Percentiles rank a stretch among this genome's conserved stretches.
phyloP scores from a whole-genome alignment of 2,113 vertebrate species.

The Heterotilapia buettikoferi region DNA sequence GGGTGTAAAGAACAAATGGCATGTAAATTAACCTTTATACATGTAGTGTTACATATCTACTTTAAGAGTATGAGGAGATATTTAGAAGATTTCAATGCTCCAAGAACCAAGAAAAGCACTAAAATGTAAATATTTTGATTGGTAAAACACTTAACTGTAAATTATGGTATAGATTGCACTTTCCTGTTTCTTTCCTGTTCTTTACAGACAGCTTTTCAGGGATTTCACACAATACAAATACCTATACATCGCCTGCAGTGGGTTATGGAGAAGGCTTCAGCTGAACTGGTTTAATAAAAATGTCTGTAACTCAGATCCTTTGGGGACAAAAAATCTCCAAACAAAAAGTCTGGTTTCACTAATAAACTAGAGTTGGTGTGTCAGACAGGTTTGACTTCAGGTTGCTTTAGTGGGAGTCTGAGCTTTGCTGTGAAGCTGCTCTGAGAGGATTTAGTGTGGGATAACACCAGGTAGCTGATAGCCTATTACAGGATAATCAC shows the following conservation, averaged over 20 bases:
- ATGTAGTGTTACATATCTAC: background rate
- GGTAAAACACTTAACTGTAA: background rate
- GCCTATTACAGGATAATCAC: constrained; percentile 38
- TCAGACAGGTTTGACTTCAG: background rate
- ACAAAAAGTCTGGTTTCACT: background rate
- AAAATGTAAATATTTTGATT: background rate
- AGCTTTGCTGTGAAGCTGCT: background rate
- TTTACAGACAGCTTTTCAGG: background rate
- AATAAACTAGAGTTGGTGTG: background rate
- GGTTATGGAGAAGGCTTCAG: background rate
- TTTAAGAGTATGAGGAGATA: background rate
- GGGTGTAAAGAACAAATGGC: background rate
- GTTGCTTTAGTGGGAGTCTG: background rate
- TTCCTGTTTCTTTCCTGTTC: background rate
- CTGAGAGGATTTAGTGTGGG: background rate
- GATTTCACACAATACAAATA: constrained; percentile 2
- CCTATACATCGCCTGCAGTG: background rate
- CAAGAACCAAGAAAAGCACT: background rate
- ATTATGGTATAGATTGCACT: background rate
- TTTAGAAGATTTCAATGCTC: background rate
- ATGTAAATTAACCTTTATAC: background rate
- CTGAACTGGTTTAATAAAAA: background rate
- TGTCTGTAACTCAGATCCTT: background rate
- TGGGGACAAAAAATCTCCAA: background rate
- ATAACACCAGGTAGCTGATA: constrained; percentile 11